phyloP scores from a whole-genome alignment of 2,888 invertebrate genomes.

The Globia sparganii region DNA sequence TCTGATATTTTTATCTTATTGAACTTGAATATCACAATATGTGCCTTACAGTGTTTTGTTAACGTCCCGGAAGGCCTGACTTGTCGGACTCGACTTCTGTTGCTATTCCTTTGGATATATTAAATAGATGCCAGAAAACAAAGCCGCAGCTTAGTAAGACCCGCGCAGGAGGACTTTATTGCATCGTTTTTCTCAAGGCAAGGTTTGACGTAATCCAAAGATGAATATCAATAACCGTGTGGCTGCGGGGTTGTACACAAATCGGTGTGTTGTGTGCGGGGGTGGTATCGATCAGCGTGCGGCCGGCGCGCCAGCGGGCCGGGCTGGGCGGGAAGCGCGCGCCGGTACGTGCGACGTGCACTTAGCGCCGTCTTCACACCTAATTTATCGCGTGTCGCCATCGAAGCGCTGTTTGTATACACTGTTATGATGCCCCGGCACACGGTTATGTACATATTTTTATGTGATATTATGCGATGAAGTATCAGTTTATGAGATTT shows the following conservation, averaged over 20 bases:
- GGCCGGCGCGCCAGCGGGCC: slow-evolving; percentile 62
- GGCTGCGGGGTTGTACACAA: slow-evolving; percentile 74
- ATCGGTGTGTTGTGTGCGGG: slow-evolving; percentile 76
- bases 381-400: slow-evolving; percentile 87
- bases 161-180: background rate
- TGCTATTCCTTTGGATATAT: background rate
- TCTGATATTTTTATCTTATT: background rate
- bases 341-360: slow-evolving; percentile 77
- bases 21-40: slow-evolving; percentile 1
- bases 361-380: slow-evolving; percentile 88
- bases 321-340: slow-evolving; percentile 74
- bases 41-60: background rate
- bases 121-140: background rate
- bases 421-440: slow-evolving; percentile 72
- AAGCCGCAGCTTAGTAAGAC: background rate
- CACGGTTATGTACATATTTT: slow-evolving; percentile 70
- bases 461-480: slow-evolving; percentile 65
- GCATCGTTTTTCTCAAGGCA: slow-evolving; percentile 8
- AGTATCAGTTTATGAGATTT: slow-evolving; percentile 63
- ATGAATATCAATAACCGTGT: slow-evolving; percentile 71
- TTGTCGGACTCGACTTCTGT: background rate
- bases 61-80: background rate
- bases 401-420: slow-evolving; percentile 80
- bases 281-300: slow-evolving; percentile 76
- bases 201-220: slow-evolving; percentile 57